Conservation (phyloP, 2,888 invertebrate genomes). For the Ferdinandea cuprea region DNA sequence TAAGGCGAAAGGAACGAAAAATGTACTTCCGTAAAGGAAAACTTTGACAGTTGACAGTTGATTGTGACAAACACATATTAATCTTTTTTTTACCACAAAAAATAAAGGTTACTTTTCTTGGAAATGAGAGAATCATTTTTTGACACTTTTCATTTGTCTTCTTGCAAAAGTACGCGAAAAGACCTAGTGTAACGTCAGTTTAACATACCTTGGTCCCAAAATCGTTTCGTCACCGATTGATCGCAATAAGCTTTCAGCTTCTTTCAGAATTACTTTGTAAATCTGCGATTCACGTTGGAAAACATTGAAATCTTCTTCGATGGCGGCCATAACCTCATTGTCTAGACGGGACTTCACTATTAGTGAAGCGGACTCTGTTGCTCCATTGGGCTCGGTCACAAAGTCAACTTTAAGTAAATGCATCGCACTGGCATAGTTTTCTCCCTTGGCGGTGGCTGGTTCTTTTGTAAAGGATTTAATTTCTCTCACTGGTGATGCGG, state of each 20-base stretch:
- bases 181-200: background rate
- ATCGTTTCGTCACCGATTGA: conserved; percentile 75
- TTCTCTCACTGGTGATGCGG: conserved; percentile 57
- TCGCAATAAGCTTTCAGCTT: conserved; percentile 74
- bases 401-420: conserved; percentile 76
- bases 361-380: conserved; percentile 64
- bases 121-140: too few species aligned
- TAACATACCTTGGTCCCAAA: conserved; percentile 78
- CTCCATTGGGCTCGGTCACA: conserved; percentile 33
- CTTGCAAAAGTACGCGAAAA: too few species aligned
- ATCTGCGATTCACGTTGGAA: conserved; percentile 77
- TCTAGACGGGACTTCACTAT: conserved; percentile 78
- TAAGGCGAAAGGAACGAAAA: too few species aligned
- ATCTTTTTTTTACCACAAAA: too few species aligned
- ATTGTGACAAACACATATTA: too few species aligned
- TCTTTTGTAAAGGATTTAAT: conserved; percentile 74
- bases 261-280: conserved; percentile 76
- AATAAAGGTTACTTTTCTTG: too few species aligned
- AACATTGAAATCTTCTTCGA: conserved; percentile 78
- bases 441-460: conserved; percentile 78
- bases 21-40: too few species aligned
- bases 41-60: too few species aligned
- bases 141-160: too few species aligned
- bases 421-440: conserved; percentile 78
- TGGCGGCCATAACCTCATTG: conserved; percentile 76